These are phyloP conservation scores for Lepas anatifera DNA, from an alignment of 2,888 invertebrate genomes.

Conservation along the genomic window DNA sequence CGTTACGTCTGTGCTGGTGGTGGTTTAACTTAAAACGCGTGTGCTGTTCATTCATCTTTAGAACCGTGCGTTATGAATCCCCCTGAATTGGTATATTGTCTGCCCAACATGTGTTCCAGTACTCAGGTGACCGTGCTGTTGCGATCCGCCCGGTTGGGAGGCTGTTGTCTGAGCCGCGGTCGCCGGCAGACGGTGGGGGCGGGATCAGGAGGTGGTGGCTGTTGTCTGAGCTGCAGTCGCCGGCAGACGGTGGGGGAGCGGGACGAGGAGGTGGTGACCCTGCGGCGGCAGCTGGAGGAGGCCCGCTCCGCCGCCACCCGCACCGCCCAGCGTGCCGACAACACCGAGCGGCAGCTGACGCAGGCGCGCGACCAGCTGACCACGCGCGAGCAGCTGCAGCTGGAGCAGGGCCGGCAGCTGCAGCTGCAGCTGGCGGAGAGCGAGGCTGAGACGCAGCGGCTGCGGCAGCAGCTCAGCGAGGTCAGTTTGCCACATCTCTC, in stretches of 20 bases:
- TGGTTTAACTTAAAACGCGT: too few species aligned
- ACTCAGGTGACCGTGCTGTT: too few species aligned
- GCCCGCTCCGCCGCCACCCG: neutral
- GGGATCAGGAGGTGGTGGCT: neutral
- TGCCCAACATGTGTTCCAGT: too few species aligned
- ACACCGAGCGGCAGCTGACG: neutral
- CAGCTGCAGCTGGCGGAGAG: constrained; percentile 22
- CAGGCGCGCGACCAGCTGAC: neutral
- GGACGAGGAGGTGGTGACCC: neutral
- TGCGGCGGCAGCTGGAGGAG: neutral
- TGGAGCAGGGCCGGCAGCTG: constrained; percentile 18
- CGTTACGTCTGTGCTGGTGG: too few species aligned
- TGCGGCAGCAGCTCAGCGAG: constrained; percentile 24
- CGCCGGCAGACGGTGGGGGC: neutral
- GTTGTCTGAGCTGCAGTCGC: too few species aligned
- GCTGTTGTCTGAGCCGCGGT: too few species aligned
- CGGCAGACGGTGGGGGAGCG: neutral
- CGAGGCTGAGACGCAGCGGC: constrained; percentile 22
- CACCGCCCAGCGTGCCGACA: neutral
- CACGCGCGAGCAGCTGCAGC: constrained; percentile 14
- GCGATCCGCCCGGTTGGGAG: too few species aligned
- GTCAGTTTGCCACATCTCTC: too few species aligned
- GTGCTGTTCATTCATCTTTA: too few species aligned
- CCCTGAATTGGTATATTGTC: too few species aligned
- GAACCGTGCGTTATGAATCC: too few species aligned